phyloP scores from a whole-genome alignment of 2,797 vertebrate genomes.

The Alauda arvensis region DNA sequence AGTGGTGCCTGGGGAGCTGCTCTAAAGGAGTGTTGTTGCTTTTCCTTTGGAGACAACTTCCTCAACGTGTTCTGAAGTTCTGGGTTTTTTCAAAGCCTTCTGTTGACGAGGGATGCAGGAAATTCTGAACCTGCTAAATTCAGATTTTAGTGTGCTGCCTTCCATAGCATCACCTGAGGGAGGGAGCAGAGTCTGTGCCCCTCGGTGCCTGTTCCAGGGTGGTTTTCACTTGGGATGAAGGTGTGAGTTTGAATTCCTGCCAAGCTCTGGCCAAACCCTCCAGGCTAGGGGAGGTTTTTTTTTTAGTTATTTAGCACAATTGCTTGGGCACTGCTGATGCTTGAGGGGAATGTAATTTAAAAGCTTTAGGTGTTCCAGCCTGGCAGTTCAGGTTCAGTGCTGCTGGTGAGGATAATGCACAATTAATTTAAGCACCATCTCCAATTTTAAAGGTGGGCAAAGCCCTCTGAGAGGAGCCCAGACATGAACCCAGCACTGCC shows the following conservation, averaged over 20 bases:
- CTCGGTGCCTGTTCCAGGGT: not conserved
- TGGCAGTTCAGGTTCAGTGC: not conserved
- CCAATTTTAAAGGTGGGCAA: not conserved
- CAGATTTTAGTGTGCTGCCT: not conserved
- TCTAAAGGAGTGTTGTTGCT: not conserved
- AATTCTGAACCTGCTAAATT: conserved; percentile 23
- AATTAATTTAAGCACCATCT: not conserved
- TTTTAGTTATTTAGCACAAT: not conserved
- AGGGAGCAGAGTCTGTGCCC: not conserved
- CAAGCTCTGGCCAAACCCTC: not conserved
- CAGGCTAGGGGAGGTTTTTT: not conserved
- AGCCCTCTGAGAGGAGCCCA: not conserved
- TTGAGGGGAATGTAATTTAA: not conserved
- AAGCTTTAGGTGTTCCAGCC: not conserved
- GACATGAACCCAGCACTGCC: not conserved
- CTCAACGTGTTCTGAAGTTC: not conserved
- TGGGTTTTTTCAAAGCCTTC: not conserved
- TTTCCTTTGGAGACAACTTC: conserved; percentile 14
- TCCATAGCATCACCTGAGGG: not conserved
- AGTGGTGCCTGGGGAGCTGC: not conserved
- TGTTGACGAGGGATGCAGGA: conserved; percentile 30
- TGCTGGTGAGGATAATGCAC: not conserved
- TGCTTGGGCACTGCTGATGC: not conserved
- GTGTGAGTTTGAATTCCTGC: not conserved
- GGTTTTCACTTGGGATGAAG: not conserved